phyloP scores from a whole-genome alignment of 2,888 invertebrate genomes.

The Caenorhabditis plicata region DNA sequence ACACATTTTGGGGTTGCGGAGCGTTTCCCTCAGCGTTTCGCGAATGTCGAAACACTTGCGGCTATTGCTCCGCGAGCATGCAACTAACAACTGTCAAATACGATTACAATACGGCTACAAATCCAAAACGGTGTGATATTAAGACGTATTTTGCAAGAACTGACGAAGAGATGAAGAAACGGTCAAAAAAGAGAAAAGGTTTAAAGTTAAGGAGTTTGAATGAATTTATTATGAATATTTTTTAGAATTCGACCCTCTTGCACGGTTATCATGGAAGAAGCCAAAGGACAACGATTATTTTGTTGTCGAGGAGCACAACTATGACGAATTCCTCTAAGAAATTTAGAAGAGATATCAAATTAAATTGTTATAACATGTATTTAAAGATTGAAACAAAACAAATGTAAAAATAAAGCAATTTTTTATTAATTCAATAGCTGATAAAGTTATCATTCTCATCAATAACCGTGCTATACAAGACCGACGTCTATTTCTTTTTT shows the following conservation, averaged over 20 bases:
- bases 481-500: too few relatives aligned
- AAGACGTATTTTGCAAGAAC: constrained; percentile 45
- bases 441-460: background rate
- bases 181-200: constrained; percentile 16
- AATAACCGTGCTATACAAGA: too few relatives aligned
- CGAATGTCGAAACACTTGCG: constrained; percentile 57
- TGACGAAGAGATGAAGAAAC: constrained; percentile 31
- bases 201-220: background rate
- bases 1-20: constrained; percentile 41
- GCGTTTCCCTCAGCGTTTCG: constrained; percentile 60
- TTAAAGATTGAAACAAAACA: background rate
- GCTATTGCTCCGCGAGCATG: constrained; percentile 52
- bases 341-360: background rate
- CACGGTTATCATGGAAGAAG: constrained; percentile 28
- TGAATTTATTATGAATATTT: background rate
- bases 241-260: constrained; percentile 49
- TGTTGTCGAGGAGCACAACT: constrained; percentile 45
- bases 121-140: constrained; percentile 34
- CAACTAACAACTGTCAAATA: constrained; percentile 34
- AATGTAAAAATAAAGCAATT: background rate
- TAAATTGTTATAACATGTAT: background rate
- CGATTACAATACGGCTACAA: constrained; percentile 36
- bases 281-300: constrained; percentile 46
- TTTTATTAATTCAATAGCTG: background rate
- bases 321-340: constrained; percentile 14